phyloP scores from a whole-genome alignment of 2,113 vertebrate genomes.

The Canis aureus region DNA sequence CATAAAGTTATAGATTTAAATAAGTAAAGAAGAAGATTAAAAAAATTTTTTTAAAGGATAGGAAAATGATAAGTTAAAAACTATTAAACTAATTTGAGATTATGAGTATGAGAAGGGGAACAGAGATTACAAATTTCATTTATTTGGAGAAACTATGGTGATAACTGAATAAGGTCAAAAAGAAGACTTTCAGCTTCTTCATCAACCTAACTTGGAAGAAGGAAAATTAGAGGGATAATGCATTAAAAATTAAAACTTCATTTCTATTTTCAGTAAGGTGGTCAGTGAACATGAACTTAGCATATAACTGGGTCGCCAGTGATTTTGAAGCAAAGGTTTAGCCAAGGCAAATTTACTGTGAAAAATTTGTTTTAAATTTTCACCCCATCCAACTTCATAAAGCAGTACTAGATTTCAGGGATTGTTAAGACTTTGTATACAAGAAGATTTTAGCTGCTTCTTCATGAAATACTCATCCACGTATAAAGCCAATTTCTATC shows the following conservation, averaged over 20 bases:
- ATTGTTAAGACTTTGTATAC: background rate
- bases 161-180: background rate
- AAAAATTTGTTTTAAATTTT: constrained; percentile 37
- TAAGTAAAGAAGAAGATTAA: background rate
- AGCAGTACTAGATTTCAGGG: background rate
- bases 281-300: background rate
- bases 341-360: background rate
- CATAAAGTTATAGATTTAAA: background rate
- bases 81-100: background rate
- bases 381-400: background rate
- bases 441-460: background rate
- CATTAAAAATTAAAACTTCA: background rate
- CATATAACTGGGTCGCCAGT: background rate
- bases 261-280: background rate
- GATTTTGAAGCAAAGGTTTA: constrained; percentile 37
- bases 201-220: background rate
- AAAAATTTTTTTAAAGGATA: background rate
- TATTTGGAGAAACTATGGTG: background rate
- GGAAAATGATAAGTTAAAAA: background rate
- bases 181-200: background rate
- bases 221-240: background rate
- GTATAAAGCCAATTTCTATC: background rate
- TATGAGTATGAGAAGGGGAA: background rate
- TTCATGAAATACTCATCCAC: background rate
- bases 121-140: background rate